A percentile compares a stretch with the other conserved stretches of the same genome.
Evolutionary conservation across 2,888 invertebrate species (phyloP).

Genomic region (Eupithecia dodoneata): DNA sequence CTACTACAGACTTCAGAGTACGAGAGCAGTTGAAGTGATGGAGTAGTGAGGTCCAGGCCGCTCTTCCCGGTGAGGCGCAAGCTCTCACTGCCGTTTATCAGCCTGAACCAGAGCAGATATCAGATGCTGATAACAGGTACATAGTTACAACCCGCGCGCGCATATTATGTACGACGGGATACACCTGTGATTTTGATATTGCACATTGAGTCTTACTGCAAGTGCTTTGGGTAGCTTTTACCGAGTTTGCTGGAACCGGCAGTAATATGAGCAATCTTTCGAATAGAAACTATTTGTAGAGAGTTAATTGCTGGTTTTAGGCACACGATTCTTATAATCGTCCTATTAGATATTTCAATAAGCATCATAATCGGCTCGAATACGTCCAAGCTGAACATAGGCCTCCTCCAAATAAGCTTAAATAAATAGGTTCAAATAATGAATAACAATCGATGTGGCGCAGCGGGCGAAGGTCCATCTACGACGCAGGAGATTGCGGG

Average conservation of each 20-base stretch:
- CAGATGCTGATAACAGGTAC: slow-evolving; percentile 26
- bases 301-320: background rate
- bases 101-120: slow-evolving; percentile 37
- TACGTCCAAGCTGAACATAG: background rate
- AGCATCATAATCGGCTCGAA: background rate
- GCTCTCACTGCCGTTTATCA: slow-evolving; percentile 32
- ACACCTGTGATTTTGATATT: slow-evolving; percentile 6
- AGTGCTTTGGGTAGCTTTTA: background rate
- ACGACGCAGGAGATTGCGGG: too few relatives aligned
- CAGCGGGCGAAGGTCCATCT: too few relatives aligned
- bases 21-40: background rate
- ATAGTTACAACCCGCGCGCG: slow-evolving; percentile 36
- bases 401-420: too few relatives aligned
- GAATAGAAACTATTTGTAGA: background rate
- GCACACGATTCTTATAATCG: background rate
- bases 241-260: background rate
- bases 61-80: slow-evolving; percentile 20
- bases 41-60: background rate
- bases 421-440: too few relatives aligned
- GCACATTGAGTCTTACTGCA: background rate
- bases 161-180: slow-evolving; percentile 20
- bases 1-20: background rate
- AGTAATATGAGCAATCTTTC: background rate
- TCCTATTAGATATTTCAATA: background rate
- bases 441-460: too few relatives aligned